Evolutionary conservation across 2,797 vertebrate species (phyloP).

Genomic region (Enteromius treurensis): DNA sequence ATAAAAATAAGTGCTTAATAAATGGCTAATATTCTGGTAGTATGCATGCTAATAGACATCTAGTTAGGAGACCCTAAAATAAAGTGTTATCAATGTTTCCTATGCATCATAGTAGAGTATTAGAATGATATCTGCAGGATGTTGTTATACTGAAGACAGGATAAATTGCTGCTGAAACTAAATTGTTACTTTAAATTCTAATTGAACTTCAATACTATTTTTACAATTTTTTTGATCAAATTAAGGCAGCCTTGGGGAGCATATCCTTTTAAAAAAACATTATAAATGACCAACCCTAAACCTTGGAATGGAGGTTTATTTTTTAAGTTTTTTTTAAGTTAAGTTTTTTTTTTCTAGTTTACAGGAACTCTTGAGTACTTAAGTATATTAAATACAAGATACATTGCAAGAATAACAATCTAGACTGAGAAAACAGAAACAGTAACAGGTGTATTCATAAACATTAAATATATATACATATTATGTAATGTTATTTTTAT

Average conservation of each 20-base stretch:
- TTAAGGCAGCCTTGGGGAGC: background rate
- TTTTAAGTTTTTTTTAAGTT: too few relatives aligned
- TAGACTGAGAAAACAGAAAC: background rate
- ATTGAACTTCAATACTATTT: background rate
- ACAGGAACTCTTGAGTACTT: background rate
- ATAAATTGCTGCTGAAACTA: background rate
- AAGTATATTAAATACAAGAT: slow-evolving; percentile 13
- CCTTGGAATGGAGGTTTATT: background rate
- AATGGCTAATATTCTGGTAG: too few relatives aligned
- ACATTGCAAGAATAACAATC: background rate
- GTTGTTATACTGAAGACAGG: background rate
- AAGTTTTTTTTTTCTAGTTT: background rate
- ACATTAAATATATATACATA: background rate
- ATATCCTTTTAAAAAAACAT: background rate
- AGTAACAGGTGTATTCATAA: background rate
- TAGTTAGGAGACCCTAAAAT: too few relatives aligned
- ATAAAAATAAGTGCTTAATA: too few relatives aligned
- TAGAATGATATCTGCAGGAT: background rate
- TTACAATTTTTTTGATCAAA: background rate
- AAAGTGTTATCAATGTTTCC: background rate
- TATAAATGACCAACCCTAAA: background rate
- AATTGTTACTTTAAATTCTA: background rate
- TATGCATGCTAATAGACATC: too few relatives aligned
- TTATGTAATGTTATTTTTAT: background rate
- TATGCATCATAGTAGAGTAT: background rate